phyloP scores from a whole-genome alignment of 2,113 vertebrate genomes.

The Formicarius rufipectus region DNA sequence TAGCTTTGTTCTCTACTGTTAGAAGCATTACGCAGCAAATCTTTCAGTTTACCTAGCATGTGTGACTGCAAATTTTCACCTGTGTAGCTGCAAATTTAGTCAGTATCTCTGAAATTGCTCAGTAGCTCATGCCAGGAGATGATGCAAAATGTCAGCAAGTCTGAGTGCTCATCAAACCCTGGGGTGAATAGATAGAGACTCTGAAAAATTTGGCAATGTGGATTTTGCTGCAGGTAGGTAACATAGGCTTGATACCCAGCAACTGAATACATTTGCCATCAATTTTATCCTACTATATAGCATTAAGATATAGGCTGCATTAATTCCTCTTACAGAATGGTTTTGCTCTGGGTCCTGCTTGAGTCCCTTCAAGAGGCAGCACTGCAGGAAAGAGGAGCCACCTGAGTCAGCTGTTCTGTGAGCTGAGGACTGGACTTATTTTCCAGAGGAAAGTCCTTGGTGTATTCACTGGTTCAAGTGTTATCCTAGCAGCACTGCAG shows the following conservation, averaged over 20 bases:
- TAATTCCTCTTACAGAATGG: neutral
- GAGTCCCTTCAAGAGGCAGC: neutral
- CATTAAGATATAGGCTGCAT: neutral
- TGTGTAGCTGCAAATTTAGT: neutral
- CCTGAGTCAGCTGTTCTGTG: neutral
- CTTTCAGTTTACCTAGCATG: neutral
- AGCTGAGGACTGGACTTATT: neutral
- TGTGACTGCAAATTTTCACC: neutral
- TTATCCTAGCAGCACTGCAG: neutral
- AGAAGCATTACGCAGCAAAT: neutral
- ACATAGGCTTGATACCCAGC: neutral
- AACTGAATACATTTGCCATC: neutral
- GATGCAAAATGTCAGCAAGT: neutral
- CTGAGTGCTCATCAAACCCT: fast-evolving
- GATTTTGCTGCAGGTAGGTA: neutral
- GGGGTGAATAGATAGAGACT: neutral
- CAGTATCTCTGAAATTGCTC: neutral
- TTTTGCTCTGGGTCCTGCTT: neutral
- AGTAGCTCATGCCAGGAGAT: neutral
- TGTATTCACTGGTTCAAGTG: neutral
- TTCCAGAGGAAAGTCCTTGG: neutral
- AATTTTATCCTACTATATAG: neutral
- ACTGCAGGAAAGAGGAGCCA: neutral
- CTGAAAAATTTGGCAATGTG: neutral
- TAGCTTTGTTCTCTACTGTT: neutral